Conservation (phyloP, 1,140 invertebrate species). For the Aphaenogaster rudis region DNA sequence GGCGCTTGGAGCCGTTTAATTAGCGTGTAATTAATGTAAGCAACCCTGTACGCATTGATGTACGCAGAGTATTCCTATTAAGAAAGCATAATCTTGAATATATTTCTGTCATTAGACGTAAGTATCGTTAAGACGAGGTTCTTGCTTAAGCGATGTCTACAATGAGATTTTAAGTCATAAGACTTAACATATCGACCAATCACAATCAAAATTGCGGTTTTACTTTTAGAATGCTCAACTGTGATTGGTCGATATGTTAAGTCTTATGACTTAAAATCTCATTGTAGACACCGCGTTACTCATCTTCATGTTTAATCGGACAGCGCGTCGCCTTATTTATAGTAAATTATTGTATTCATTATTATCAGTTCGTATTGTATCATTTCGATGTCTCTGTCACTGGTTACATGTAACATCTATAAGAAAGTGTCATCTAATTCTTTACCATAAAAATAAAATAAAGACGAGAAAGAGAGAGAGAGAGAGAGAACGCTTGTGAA, state of each 20-base stretch:
- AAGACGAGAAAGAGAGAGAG: slow-evolving; percentile 14
- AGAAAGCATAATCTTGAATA: slow-evolving; percentile 14
- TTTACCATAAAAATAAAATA: slow-evolving; percentile 29
- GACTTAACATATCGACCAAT: too few species aligned
- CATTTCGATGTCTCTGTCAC: background rate
- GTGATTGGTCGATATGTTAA: too few species aligned
- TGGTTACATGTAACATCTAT: background rate
- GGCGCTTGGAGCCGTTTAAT: background rate
- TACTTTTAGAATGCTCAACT: too few species aligned
- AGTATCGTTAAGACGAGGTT: background rate
- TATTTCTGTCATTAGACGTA: background rate
- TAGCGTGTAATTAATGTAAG: slow-evolving; percentile 18
- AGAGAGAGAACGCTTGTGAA: background rate
- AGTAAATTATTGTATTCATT: slow-evolving; percentile 35
- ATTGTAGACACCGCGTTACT: background rate
- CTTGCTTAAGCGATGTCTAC: background rate
- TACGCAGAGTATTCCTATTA: slow-evolving; percentile 4
- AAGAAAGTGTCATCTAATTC: background rate
- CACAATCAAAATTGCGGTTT: too few species aligned
- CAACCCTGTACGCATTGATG: slow-evolving; percentile 8
- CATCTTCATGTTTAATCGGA: background rate
- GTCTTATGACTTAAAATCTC: too few species aligned
- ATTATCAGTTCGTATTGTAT: slow-evolving; percentile 9
- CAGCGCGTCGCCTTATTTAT: slow-evolving; percentile 34
- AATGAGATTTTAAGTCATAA: too few species aligned